Base-by-base conservation (phyloP, 2,888 invertebrate genomes). In the Eumerus sabulonum region DNA sequence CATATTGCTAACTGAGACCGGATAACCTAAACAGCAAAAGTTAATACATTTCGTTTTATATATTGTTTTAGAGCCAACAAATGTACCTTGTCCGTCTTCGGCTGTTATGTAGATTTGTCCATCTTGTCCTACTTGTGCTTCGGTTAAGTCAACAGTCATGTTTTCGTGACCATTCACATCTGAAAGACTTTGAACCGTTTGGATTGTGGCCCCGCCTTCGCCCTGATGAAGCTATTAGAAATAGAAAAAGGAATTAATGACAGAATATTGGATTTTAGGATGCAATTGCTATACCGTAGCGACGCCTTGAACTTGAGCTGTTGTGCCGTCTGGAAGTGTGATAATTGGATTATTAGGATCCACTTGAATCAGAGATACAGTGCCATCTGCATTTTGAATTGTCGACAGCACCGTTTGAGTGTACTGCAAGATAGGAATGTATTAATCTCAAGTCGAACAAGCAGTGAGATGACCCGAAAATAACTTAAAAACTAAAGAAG, bases 311-410 rank as follows among this genome's bases (percentile, higher is more conserved):
- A 98, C 97, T 90, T 97, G 97, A 63, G 97, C 98, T 60, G 97
- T 97, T 83, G 97, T 97, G 76, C 98, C 98, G 90, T 98, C 98
- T 0, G 98, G 96, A 87, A 98, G 91, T 50, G 97, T 98, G 85
- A 98, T 97, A 85, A 98, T 96, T 82, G 96, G 96, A 90, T 95
- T 96, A 88, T 93, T 95, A 63, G 97, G 96, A 91, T 97, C 97
- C 84, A 97, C 96, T 90, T 98, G 98, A 83, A 98, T 97, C 82
- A 98, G 94, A 77, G 98, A 98, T 82, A 98, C 96, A 9, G 97
- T 95, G 82, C 98, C 98, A 91, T 98, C 98, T 0, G 98, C 96
- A 90, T 98, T 98, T 84, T 96, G 97, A 89, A 98, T 97, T 7
- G 97, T 97, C 89, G 98, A 98, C 71, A 98, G 92, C 84, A 98